These are phyloP conservation scores for Drosophila micromelanica DNA, from an alignment of 1,140 invertebrate species.

Conservation along the genomic window DNA sequence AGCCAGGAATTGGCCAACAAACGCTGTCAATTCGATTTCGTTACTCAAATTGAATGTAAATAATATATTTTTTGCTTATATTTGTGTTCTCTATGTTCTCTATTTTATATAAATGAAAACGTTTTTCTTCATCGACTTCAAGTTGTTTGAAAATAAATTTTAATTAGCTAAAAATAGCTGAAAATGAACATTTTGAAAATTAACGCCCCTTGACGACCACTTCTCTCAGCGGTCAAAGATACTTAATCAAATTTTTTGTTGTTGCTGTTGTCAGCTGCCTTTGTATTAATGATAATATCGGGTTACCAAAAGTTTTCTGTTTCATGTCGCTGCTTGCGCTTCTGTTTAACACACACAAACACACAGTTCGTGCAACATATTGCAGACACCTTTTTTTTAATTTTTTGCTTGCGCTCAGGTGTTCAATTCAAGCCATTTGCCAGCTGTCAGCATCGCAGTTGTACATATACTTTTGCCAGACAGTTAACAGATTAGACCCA, in stretches of 20 bases:
- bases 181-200: slow-evolving; percentile 31
- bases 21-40: slow-evolving; percentile 1
- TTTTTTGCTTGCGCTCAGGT: background rate
- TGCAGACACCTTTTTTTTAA: slow-evolving; percentile 23
- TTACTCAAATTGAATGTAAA: slow-evolving; percentile 32
- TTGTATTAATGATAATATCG: slow-evolving; percentile 54
- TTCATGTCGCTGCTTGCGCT: slow-evolving; percentile 38
- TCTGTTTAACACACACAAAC: slow-evolving; percentile 34
- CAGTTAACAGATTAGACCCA: slow-evolving; percentile 26
- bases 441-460: slow-evolving; percentile 27
- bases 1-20: slow-evolving; percentile 4
- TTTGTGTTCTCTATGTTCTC: background rate
- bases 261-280: slow-evolving; percentile 39
- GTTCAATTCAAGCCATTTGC: slow-evolving; percentile 5
- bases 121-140: slow-evolving; percentile 22
- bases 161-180: slow-evolving; percentile 68
- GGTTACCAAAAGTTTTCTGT: slow-evolving; percentile 51
- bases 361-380: slow-evolving; percentile 30
- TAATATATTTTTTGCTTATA: slow-evolving; percentile 19
- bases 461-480: slow-evolving; percentile 5
- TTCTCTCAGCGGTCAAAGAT: slow-evolving; percentile 15
- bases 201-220: background rate
- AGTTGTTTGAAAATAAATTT: slow-evolving; percentile 68
- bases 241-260: slow-evolving; percentile 25
- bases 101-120: slow-evolving; percentile 35